Percentiles rank a stretch among this genome's conserved stretches.
Conservation (phyloP, 2,888 invertebrate genomes). For the Drosophila longiperda region DNA sequence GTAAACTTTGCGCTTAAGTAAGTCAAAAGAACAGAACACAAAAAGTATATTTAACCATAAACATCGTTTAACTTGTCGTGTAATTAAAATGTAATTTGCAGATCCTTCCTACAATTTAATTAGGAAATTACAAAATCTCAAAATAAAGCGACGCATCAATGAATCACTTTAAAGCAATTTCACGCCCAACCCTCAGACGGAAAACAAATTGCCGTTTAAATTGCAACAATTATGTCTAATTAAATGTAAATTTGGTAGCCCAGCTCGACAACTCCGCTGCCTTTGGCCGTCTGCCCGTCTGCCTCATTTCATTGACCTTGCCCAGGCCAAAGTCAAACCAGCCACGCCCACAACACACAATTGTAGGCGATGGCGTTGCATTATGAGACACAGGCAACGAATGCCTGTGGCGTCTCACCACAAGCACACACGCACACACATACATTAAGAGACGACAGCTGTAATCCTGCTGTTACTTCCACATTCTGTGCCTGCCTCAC, state of each 20-base stretch:
- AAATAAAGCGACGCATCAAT: slow-evolving; percentile 29
- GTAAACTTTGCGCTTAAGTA: background rate
- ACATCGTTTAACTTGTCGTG: background rate
- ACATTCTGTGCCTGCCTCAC: slow-evolving; percentile 22
- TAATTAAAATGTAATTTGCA: slow-evolving; percentile 16
- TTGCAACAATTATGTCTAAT: slow-evolving; percentile 72
- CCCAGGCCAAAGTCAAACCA: slow-evolving; percentile 49
- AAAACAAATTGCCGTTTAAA: slow-evolving; percentile 57
- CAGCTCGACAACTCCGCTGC: slow-evolving; percentile 28
- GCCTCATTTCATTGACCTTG: slow-evolving; percentile 50
- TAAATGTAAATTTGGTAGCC: slow-evolving; percentile 70
- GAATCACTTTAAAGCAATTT: slow-evolving; percentile 49
- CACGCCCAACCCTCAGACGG: background rate
- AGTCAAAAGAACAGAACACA: background rate
- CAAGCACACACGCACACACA: background rate
- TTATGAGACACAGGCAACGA: slow-evolving; percentile 12
- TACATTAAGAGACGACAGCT: slow-evolving; percentile 36
- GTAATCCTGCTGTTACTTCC: slow-evolving; percentile 53
- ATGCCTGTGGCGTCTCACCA: slow-evolving; percentile 15
- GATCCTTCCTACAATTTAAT: background rate
- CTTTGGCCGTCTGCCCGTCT: slow-evolving; percentile 3
- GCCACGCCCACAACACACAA: slow-evolving; percentile 35
- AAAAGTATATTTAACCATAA: slow-evolving; percentile 7
- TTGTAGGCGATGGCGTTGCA: slow-evolving; percentile 18
- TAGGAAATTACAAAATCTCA: slow-evolving; percentile 34